Evolutionary conservation across 2,888 invertebrate species (phyloP), one percentile per base, ranked within the genome.

Genomic region (Strigamia transsilvanica): DNA sequence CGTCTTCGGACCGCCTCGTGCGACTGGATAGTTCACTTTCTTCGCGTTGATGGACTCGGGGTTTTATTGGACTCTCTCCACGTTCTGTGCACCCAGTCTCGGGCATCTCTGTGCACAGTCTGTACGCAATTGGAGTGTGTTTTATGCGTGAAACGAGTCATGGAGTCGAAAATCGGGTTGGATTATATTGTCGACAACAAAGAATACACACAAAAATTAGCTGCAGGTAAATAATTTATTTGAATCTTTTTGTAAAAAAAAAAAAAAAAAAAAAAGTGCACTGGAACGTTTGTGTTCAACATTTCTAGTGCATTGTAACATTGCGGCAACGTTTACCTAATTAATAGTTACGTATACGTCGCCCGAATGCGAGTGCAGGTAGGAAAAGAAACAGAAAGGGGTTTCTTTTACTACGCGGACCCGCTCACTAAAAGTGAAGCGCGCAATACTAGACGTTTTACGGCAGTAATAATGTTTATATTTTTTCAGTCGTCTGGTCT

Each of bases 171-270:
- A 87, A 94, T 96, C 88, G 97, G 97, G 86, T 91, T 97, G 89
- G 96, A 96, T 90, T 96, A 95, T 89, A 95, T 97, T 88, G 95
- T 97, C 85, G 95, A 96, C 89, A 95, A 96, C 90, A 94, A 94
- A 85, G 96, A 96, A 89, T 96, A 96, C 89, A 94, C 94, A 86
- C 92, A 92, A 86, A 96, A 97, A 89, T 92, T 97, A 86, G 95
- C 96, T 81, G 94, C 95, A 88, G 92, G 92, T 92, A 83, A 84
- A 86, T 81, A 4, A 38, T 46, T 51, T 38, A 38, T 38, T 38
- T 27, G 3, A 27, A 27, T 27, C 3, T 27, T n/a, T n/a, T n/a
- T n/a, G n/a, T n/a, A n/a, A 2, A 27, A 27, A 27, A 27, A 27
- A n/a, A n/a, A n/a, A n/a, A n/a, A n/a, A n/a, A n/a, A n/a, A n/a